Evolutionary conservation across 2,797 vertebrate genomes (phyloP).

Genomic region (Squalus acanthias): DNA sequence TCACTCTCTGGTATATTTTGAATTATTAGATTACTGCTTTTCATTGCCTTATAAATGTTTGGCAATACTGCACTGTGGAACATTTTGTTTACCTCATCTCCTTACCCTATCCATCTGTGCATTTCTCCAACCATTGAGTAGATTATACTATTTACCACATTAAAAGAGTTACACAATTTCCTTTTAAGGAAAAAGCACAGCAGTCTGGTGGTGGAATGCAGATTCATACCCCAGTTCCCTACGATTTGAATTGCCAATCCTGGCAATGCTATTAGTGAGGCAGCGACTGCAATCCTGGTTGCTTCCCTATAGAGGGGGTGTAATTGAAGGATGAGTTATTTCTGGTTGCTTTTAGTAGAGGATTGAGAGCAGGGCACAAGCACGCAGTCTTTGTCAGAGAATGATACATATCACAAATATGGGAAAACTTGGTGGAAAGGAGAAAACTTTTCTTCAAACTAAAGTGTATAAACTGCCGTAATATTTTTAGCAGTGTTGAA

Average conservation of each 20-base stretch:
- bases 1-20: background rate
- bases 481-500: background rate
- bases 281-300: background rate
- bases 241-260: background rate
- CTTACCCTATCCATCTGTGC: background rate
- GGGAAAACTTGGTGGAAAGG: background rate
- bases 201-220: background rate
- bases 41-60: background rate
- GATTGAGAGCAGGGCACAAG: background rate
- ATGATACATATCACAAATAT: background rate
- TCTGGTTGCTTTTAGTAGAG: background rate
- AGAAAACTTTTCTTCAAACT: background rate
- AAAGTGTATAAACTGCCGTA: background rate
- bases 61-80: background rate
- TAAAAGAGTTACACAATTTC: background rate
- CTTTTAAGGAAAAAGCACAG: background rate
- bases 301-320: background rate
- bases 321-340: background rate
- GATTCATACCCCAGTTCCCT: background rate
- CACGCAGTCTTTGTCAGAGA: background rate
- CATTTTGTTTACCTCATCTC: background rate
- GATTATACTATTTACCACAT: background rate
- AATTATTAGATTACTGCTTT: constrained; percentile 13
- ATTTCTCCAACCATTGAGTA: background rate
- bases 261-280: background rate